Percentiles rank a stretch among this genome's conserved stretches.
These are phyloP conservation scores for Noctua janthe DNA, from an alignment of 2,888 invertebrate species.

Conservation along the genomic window DNA sequence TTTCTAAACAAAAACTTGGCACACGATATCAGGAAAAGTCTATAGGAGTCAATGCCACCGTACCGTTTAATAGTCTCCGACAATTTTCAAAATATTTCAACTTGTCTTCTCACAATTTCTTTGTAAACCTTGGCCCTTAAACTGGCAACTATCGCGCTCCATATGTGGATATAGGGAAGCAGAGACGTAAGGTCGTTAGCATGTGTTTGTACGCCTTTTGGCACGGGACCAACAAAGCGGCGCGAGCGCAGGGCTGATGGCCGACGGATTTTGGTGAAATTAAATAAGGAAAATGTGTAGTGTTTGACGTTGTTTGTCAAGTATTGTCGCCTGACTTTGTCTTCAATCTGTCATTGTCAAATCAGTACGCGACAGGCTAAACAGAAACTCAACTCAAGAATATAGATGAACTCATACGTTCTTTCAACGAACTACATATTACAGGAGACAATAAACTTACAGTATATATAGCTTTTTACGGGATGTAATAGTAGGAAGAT, in stretches of 20 bases:
- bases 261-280: conserved; percentile 23
- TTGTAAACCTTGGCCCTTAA: conserved; percentile 57
- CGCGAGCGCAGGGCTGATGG: conserved; percentile 42
- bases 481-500: neutral
- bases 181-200: conserved; percentile 73
- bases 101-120: conserved; percentile 32
- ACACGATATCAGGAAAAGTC: conserved; percentile 48
- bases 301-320: conserved; percentile 24
- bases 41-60: conserved; percentile 53
- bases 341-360: conserved; percentile 14
- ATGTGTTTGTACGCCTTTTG: conserved; percentile 70
- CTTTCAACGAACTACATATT: neutral
- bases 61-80: neutral
- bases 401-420: neutral
- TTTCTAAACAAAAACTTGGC: conserved; percentile 51
- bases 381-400: neutral
- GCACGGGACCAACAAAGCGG: conserved; percentile 66
- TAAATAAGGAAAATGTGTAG: conserved; percentile 31
- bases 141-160: conserved; percentile 56
- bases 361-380: neutral
- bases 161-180: conserved; percentile 70
- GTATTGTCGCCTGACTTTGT: conserved; percentile 7
- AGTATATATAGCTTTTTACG: neutral
- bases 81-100: conserved; percentile 8
- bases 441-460: neutral